Percentiles rank a stretch among this genome's conserved stretches.
phyloP scores from a whole-genome alignment of 2,113 vertebrate genomes.

The Tinamus guttatus region DNA sequence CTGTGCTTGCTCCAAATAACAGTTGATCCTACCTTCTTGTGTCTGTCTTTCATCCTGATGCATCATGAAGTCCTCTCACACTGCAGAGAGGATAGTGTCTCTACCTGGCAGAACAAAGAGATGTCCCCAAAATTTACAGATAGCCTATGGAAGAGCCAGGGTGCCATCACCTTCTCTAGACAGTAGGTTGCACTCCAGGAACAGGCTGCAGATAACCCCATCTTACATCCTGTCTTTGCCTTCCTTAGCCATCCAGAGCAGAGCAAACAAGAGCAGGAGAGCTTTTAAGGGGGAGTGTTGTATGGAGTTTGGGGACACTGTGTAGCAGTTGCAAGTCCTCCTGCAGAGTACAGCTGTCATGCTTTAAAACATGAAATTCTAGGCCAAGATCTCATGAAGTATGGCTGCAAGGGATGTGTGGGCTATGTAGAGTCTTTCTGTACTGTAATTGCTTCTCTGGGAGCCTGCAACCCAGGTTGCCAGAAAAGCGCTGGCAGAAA shows the following conservation, averaged over 20 bases:
- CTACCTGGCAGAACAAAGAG: neutral
- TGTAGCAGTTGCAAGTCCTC: neutral
- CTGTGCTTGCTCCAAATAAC: neutral
- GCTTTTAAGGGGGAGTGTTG: neutral
- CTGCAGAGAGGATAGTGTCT: too few species aligned
- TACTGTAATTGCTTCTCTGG: neutral
- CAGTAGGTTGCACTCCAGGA: neutral
- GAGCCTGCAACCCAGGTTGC: neutral
- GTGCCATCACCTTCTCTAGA: neutral
- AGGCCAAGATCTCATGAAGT: neutral
- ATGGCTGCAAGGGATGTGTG: neutral
- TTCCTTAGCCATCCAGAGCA: neutral
- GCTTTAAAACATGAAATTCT: neutral
- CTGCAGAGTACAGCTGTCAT: neutral
- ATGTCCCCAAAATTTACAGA: fast-evolving
- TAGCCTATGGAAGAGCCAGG: neutral
- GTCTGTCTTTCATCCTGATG: neutral
- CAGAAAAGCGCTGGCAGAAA: neutral
- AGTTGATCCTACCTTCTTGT: neutral
- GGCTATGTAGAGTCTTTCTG: neutral
- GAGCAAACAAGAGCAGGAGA: neutral
- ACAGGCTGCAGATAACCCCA: neutral
- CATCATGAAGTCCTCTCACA: neutral
- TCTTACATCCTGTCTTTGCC: neutral
- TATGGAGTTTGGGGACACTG: neutral